Conservation (phyloP, 2,888 invertebrate species). For the Dryadula phaetusa region DNA sequence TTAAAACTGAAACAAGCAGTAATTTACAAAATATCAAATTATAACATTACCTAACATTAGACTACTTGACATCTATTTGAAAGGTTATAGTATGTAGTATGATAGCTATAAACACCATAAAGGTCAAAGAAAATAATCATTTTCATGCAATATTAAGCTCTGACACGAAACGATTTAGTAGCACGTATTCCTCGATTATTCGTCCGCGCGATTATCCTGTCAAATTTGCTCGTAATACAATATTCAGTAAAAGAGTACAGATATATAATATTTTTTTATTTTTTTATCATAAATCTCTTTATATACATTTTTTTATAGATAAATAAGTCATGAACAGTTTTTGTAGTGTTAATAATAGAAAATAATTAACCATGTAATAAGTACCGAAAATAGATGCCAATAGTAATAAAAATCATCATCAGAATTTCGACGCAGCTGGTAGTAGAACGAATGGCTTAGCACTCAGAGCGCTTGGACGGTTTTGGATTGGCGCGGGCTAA, state of each 20-base stretch:
- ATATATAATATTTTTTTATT: background rate
- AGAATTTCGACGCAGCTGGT: too few species aligned
- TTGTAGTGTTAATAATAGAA: too few species aligned
- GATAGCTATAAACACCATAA: conserved; percentile 20
- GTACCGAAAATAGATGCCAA: too few species aligned
- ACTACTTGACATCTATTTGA: background rate
- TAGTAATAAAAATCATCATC: too few species aligned
- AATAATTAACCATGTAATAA: too few species aligned
- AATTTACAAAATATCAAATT: background rate
- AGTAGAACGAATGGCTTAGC: too few species aligned
- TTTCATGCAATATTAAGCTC: conserved; percentile 36
- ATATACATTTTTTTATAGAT: background rate
- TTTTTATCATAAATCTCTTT: background rate
- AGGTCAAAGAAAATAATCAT: conserved; percentile 33
- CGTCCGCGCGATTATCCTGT: conserved; percentile 38
- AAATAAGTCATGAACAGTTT: background rate
- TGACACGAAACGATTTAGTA: conserved; percentile 34
- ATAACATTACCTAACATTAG: background rate
- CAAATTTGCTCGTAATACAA: conserved; percentile 30
- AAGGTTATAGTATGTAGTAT: background rate
- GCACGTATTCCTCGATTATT: conserved; percentile 33
- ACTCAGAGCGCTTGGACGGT: too few species aligned
- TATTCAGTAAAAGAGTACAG: conserved; percentile 26
- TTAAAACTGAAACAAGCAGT: too few species aligned
- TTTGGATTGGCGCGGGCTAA: too few species aligned